Percentiles rank a stretch among this genome's conserved stretches.
Evolutionary conservation across 35 echinoderm and acorn worm genomes (phyloP).

Genomic region (Heliocidaris erythrogramma): DNA sequence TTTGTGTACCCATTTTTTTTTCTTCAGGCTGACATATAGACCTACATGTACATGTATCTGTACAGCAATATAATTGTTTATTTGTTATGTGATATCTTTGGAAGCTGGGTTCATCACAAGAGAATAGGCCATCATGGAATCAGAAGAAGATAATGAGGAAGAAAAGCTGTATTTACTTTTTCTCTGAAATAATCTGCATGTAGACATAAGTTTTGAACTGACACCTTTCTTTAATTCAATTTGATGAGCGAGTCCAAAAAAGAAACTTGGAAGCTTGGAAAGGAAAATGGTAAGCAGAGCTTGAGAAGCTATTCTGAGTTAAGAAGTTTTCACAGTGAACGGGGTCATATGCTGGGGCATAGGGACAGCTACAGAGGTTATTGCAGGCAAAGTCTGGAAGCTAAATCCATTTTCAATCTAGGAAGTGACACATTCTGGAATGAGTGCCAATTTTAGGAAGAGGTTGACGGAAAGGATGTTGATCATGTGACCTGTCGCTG

Average conservation of each 20-base stretch:
- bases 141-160: too few relatives aligned
- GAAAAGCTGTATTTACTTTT: too few relatives aligned
- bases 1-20: too few relatives aligned
- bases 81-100: too few relatives aligned
- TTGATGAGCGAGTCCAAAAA: not conserved
- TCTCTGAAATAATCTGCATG: too few relatives aligned
- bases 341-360: not conserved
- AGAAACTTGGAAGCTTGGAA: not conserved
- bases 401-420: constrained; percentile 29
- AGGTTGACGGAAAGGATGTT: not conserved
- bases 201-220: too few relatives aligned
- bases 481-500: not conserved
- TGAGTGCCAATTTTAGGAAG: constrained; percentile 37
- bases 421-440: constrained; percentile 42
- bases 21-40: too few relatives aligned
- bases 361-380: not conserved
- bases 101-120: too few relatives aligned
- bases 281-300: too few relatives aligned
- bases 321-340: not conserved
- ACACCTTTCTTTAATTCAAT: not conserved
- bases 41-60: too few relatives aligned
- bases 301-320: not conserved
- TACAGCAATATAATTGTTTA: too few relatives aligned
- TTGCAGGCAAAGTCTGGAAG: constrained; percentile 1
- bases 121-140: too few relatives aligned